Conservation (phyloP, 1,140 invertebrate species). For the Megathymus violae region DNA sequence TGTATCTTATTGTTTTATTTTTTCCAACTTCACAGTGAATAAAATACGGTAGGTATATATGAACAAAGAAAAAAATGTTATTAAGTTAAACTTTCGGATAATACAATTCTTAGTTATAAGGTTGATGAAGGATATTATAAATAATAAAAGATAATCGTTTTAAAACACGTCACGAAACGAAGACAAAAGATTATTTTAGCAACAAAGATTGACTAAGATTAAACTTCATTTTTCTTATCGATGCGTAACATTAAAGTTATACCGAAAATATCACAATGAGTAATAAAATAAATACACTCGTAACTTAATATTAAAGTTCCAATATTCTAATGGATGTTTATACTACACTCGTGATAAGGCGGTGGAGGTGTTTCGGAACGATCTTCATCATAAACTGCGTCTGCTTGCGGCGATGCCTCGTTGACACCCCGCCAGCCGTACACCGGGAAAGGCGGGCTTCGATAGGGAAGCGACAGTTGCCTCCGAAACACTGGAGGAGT, state of each 20-base stretch:
- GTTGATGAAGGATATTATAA: too few relatives aligned
- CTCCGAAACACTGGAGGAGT: conserved; percentile 70
- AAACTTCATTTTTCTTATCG: conserved; percentile 31
- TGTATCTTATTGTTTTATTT: conserved; percentile 39
- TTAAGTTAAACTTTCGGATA: too few relatives aligned
- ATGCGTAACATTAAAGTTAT: conserved; percentile 8
- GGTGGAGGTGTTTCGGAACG: conserved; percentile 75
- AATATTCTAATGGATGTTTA: conserved; percentile 29
- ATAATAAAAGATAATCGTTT: not conserved
- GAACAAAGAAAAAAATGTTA: too few relatives aligned
- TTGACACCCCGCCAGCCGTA: conserved; percentile 46
- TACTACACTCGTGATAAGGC: conserved; percentile 69
- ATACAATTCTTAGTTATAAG: too few relatives aligned
- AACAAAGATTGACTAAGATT: not conserved
- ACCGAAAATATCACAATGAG: conserved; percentile 29
- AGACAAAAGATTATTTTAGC: not conserved
- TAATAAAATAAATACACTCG: not conserved
- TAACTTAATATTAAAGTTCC: not conserved
- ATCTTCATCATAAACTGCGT: conserved; percentile 49
- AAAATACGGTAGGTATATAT: too few relatives aligned
- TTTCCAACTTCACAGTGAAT: not conserved
- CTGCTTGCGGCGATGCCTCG: conserved; percentile 44
- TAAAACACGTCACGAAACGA: not conserved
- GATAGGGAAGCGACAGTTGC: conserved; percentile 60
- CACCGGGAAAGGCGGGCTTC: conserved; percentile 44